Base-by-base conservation (phyloP, 2,797 vertebrate species). In the Sebastes wilsoni region DNA sequence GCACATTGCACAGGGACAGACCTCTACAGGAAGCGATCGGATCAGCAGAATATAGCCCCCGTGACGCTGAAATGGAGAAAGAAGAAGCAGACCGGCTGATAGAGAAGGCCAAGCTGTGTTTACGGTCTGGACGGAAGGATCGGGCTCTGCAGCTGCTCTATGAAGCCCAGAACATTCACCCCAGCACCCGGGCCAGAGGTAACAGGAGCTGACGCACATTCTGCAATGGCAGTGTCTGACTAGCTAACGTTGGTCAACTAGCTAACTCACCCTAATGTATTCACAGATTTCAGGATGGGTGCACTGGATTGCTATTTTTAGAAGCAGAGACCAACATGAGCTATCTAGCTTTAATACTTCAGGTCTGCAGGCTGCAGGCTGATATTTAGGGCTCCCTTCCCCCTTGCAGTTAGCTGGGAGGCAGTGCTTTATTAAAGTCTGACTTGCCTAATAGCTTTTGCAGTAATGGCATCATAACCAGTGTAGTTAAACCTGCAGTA, bases 181-280 rank as follows among this genome's bases (percentile, higher is more conserved):
- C 96, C 81, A 96, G 95, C 88, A 93, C 94, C 84, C 87, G 96
- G 89, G 95, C 96, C 90, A 95, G 95, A 96, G 96, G 96, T 97
- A 95, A 95, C 89, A 92, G 88, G 89, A 92, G 80, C 88, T 69
- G 85, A 88, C 86, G 76, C 87, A 84, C 80, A 72, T 82, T 85
- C 58, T 84, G 72, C 80, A 80, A 11, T 60, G 67, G 66, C 76
- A 75, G 61, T 8, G 34, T 12, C 38, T 55, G 76, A 68, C 76
- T 13, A 68, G 74, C 80, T 76, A 75, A 88, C 25, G 27, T 8
- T 46, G 68, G 20, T 22, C 42, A 23, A 46, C 55, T 5, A 20
- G 23, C 30, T 11, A 34, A 78, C 60, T 16, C 58, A 20, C 42
- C 23, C 30, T 20, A 14, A 46, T 60, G 36, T 46, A 8, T 34